Base-by-base conservation (phyloP, 2,888 invertebrate species). In the Pardosa pseudoannulata region DNA sequence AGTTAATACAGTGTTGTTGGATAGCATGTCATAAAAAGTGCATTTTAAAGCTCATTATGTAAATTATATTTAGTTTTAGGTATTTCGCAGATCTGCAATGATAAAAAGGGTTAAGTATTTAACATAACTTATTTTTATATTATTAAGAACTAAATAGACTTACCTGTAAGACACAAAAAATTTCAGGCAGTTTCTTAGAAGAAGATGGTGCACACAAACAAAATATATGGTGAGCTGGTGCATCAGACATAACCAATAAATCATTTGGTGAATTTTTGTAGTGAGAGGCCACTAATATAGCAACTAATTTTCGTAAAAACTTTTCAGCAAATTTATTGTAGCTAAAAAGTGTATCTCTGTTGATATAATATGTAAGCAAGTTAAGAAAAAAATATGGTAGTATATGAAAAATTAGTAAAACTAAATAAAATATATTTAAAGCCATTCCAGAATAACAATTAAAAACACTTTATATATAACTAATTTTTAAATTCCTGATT, bases 231-330 rank as follows among this genome's bases (percentile, higher is more conserved):
- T 99, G 99, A 0, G 98, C 98, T 0, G 99, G 99, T 19, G 99
- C 99, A 92, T 99, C 99, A 16, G 98, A 97, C 93, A 99, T 94
- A 94, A 99, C 95, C 93, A 99, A 99, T 62, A 99, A 93, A 93
- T 99, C 99, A 92, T 99, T 98, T 0, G 99, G 99, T 80, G 96
- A 96, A 93, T 99, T 99, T 95, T 99, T 99, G 91, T 99, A 99
- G 93, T 99, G 99, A 6, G 99, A 98, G 0, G 99, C 95, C 0
- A 99, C 99, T 91, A 97, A 98, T 64, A 99, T 94, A 16, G 97
- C 94, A 89, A 99, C 97, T 11, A 99, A 91, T 85, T 96, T 93
- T 90, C 98, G 98, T 11, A 99, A 93, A 92, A 99, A 99, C 1
- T 95, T 94, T 89, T 93, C 93, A 0, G 93, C 92, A 7, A 97